phyloP scores from a whole-genome alignment of 2,888 invertebrate genomes.

The Trachelus tabidus region DNA sequence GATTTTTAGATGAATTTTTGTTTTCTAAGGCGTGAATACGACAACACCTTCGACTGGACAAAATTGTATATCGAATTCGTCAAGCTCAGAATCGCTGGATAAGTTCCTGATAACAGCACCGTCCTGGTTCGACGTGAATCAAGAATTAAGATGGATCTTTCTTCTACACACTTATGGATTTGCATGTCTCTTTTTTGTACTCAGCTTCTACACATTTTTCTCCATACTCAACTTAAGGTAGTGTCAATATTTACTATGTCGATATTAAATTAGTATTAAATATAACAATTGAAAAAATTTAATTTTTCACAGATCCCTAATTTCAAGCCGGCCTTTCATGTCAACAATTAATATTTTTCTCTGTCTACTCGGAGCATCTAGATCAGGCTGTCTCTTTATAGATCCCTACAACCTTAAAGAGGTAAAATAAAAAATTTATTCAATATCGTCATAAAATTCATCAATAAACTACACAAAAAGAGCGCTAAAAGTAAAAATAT shows the following conservation, averaged over 20 bases:
- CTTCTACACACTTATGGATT: conserved; percentile 70
- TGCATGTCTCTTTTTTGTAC: conserved; percentile 69
- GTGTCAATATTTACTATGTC: conserved; percentile 14
- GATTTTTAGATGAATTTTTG: conserved; percentile 10
- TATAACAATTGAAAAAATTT: not conserved
- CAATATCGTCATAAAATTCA: conserved; percentile 1
- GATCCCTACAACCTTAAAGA: conserved; percentile 71
- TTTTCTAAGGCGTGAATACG: conserved; percentile 45
- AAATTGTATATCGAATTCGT: conserved; percentile 47
- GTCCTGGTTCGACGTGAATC: conserved; percentile 59
- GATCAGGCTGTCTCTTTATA: conserved; percentile 69
- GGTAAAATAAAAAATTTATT: conserved; percentile 50
- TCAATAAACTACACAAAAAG: not conserved
- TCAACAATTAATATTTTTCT: conserved; percentile 70
- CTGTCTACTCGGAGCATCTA: conserved; percentile 68
- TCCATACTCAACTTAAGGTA: conserved; percentile 70
- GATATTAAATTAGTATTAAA: not conserved
- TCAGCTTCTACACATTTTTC: conserved; percentile 70
- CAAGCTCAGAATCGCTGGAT: conserved; percentile 42
- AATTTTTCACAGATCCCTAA: conserved; percentile 65
- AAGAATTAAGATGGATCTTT: conserved; percentile 68
- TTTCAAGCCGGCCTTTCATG: conserved; percentile 69
- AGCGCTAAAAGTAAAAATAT: conserved; percentile 3
- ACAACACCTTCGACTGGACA: conserved; percentile 43
- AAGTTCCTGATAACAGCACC: conserved; percentile 54